These are phyloP conservation scores for Leptarthrus brevirostris DNA, from an alignment of 2,888 invertebrate species.

Conservation along the genomic window DNA sequence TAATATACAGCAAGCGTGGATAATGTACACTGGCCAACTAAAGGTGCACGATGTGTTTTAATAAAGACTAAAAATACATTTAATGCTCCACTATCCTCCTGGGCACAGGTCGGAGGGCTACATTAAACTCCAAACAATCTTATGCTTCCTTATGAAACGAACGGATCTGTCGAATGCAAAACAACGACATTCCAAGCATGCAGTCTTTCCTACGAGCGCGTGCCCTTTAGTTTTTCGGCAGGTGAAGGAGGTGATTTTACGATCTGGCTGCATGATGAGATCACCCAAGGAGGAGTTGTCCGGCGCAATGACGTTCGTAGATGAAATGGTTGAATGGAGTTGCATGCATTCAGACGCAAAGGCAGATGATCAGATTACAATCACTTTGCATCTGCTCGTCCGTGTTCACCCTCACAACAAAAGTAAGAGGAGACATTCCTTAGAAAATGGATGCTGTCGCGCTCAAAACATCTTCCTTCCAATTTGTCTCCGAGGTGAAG, in stretches of 20 bases:
- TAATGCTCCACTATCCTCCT: no score
- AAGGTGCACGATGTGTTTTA: background rate
- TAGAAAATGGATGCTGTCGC: background rate
- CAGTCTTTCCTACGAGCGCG: background rate
- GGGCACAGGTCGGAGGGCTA: no score
- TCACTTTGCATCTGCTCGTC: constrained; percentile 21
- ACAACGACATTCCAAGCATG: no score
- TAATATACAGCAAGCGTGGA: no score
- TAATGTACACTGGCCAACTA: no score
- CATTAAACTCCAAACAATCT: no score
- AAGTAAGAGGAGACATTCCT: background rate
- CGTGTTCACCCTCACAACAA: background rate
- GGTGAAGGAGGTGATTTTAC: constrained; percentile 31
- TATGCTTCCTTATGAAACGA: no score
- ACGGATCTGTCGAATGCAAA: no score
- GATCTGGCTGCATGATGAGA: constrained; percentile 5
- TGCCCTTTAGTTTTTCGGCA: constrained; percentile 17
- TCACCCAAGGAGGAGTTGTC: constrained; percentile 16
- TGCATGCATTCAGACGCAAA: background rate
- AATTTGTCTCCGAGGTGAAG: constrained; percentile 21
- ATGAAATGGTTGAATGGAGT: background rate
- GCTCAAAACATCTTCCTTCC: background rate
- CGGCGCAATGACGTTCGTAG: background rate
- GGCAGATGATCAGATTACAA: constrained; percentile 31
- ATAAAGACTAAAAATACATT: constrained; percentile 16